These are phyloP conservation scores for Anoura caudifer DNA, from an alignment of 2,113 vertebrate genomes.

Conservation along the genomic window DNA sequence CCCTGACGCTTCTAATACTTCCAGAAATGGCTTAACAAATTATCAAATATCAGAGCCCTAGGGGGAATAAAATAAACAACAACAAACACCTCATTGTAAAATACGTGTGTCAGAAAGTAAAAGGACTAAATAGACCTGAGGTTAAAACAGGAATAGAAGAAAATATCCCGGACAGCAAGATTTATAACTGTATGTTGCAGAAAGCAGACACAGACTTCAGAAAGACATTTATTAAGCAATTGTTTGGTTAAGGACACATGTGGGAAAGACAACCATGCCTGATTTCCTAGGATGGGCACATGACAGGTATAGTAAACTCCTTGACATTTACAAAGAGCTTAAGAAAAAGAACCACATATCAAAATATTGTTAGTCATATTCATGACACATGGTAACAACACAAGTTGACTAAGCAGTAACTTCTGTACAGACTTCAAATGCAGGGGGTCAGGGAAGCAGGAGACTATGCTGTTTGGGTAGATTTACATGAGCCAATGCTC, in stretches of 20 bases:
- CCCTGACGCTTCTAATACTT: background rate
- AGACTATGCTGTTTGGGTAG: background rate
- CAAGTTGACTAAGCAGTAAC: background rate
- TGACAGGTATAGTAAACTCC: background rate
- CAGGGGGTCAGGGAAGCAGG: background rate
- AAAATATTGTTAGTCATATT: background rate
- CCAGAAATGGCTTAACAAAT: background rate
- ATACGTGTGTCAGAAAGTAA: background rate
- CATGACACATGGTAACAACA: background rate
- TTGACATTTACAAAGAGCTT: background rate
- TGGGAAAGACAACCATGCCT: background rate
- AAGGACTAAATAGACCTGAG: background rate
- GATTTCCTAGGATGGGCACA: background rate
- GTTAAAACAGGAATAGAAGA: background rate
- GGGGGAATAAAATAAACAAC: background rate
- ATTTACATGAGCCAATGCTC: background rate
- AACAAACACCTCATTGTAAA: background rate
- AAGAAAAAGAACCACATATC: background rate
- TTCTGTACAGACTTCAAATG: background rate
- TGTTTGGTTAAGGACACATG: background rate
- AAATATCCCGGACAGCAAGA: background rate
- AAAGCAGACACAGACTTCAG: background rate
- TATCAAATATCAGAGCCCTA: background rate
- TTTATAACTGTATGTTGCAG: background rate
- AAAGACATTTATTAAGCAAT: slow-evolving; percentile 45